Conservation (phyloP, 2,797 vertebrate species). For the Cyclura pinguis region DNA sequence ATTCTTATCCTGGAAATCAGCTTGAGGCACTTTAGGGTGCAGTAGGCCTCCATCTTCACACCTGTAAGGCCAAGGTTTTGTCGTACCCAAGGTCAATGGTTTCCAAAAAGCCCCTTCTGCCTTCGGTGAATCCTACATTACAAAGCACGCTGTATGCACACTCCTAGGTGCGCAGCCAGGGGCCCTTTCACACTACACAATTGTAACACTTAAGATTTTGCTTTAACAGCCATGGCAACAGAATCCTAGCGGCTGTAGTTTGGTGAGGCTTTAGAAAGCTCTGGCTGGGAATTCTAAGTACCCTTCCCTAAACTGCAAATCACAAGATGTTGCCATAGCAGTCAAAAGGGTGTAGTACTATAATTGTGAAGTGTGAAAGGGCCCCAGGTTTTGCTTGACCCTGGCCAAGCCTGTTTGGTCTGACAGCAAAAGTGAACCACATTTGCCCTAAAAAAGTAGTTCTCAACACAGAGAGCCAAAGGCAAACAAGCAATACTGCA, state of each 20-base stretch:
- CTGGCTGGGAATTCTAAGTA: not conserved
- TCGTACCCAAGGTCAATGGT: no score
- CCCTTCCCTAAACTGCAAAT: not conserved
- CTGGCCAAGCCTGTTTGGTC: no score
- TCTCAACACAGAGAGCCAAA: not conserved
- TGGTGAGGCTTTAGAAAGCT: no score
- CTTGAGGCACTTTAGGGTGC: not conserved
- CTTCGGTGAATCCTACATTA: not conserved
- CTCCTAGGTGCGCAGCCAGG: not conserved
- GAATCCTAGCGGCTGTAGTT: no score
- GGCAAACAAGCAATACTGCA: not conserved
- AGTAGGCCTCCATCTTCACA: not conserved
- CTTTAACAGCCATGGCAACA: no score
- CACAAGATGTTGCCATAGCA: no score
- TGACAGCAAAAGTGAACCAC: not conserved
- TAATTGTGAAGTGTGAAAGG: no score
- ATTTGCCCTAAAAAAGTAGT: not conserved
- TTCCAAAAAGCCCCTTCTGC: not conserved
- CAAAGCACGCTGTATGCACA: not conserved
- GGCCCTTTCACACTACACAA: no score
- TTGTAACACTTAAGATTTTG: no score
- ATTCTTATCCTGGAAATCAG: not conserved
- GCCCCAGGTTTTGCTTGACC: rapidly evolving
- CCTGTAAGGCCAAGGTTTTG: not conserved
- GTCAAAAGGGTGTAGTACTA: no score